These are phyloP conservation scores for Erebia aethiops DNA, from an alignment of 2,888 invertebrate genomes.

Conservation along the genomic window DNA sequence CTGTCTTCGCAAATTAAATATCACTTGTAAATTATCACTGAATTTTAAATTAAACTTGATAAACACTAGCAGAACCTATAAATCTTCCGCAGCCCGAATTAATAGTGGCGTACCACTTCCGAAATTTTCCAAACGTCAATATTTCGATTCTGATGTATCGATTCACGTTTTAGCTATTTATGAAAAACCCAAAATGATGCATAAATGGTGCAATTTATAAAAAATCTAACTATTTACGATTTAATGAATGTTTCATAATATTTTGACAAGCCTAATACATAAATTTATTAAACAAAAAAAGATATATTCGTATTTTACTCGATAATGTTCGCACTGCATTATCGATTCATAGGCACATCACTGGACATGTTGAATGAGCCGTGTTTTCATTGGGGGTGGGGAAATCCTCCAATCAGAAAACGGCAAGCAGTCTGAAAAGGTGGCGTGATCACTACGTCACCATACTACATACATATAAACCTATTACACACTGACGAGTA, in stretches of 20 bases:
- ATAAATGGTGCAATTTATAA: neutral
- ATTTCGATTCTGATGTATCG: conserved; percentile 32
- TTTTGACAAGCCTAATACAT: neutral
- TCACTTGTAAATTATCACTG: conserved; percentile 77
- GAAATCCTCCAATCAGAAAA: conserved; percentile 64
- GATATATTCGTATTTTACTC: neutral
- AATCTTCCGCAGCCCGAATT: conserved; percentile 52
- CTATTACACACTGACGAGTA: conserved; percentile 35
- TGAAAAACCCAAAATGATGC: neutral
- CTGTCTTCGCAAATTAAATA: conserved; percentile 53
- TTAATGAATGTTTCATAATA: neutral
- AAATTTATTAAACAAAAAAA: neutral
- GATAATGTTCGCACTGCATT: neutral
- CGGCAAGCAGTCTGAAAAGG: conserved; percentile 65
- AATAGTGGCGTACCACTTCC: conserved; percentile 47
- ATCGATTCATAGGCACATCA: conserved; percentile 33
- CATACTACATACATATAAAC: conserved; percentile 50
- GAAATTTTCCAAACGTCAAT: conserved; percentile 37
- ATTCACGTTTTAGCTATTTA: neutral
- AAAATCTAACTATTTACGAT: neutral
- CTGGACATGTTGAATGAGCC: conserved; percentile 51
- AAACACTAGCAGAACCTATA: conserved; percentile 62
- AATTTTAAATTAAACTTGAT: conserved; percentile 69
- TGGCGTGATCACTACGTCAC: conserved; percentile 81
- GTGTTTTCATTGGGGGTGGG: conserved; percentile 63